These are phyloP conservation scores for Tetragnatha versicolor DNA, from an alignment of 1,140 invertebrate species.

Conservation along the genomic window DNA sequence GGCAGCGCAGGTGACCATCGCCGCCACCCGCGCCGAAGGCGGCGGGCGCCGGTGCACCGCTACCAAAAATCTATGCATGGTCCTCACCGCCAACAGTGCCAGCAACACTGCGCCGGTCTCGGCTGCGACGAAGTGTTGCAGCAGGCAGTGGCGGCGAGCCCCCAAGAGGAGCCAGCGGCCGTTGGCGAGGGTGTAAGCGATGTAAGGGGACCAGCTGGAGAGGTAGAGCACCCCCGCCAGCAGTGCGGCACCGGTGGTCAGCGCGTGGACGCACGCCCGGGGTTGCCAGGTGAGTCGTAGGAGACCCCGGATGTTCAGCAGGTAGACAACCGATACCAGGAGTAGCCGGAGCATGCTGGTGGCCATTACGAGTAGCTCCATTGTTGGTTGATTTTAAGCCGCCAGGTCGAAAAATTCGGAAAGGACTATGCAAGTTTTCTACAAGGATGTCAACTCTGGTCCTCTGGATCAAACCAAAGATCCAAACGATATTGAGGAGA, in stretches of 20 bases:
- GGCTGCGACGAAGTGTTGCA: constrained; percentile 53
- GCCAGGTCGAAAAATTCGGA: neutral
- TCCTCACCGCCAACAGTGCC: constrained; percentile 51
- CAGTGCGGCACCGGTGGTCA: constrained; percentile 47
- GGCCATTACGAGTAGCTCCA: constrained; percentile 45
- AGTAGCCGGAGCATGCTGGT: constrained; percentile 43
- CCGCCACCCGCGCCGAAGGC: constrained; percentile 21
- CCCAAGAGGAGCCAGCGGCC: constrained; percentile 56
- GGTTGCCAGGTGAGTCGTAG: constrained; percentile 39
- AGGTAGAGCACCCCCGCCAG: constrained; percentile 50
- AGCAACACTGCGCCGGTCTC: constrained; percentile 53
- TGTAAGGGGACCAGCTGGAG: constrained; percentile 55
- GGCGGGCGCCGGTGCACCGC: constrained; percentile 22
- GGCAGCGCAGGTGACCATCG: constrained; percentile 39
- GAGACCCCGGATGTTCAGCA: constrained; percentile 44
- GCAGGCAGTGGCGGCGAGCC: constrained; percentile 53
- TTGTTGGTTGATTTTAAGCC: neutral
- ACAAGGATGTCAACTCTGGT: neutral
- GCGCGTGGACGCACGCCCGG: constrained; percentile 26
- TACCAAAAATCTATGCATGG: constrained; percentile 43
- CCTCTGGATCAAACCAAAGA: neutral
- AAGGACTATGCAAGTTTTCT: neutral
- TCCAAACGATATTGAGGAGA: too few relatives aligned
- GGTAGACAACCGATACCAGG: constrained; percentile 40
- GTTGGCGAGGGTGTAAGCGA: constrained; percentile 53